Base-by-base conservation (phyloP, 2,888 invertebrate genomes). In the Drosophila pegasa region DNA sequence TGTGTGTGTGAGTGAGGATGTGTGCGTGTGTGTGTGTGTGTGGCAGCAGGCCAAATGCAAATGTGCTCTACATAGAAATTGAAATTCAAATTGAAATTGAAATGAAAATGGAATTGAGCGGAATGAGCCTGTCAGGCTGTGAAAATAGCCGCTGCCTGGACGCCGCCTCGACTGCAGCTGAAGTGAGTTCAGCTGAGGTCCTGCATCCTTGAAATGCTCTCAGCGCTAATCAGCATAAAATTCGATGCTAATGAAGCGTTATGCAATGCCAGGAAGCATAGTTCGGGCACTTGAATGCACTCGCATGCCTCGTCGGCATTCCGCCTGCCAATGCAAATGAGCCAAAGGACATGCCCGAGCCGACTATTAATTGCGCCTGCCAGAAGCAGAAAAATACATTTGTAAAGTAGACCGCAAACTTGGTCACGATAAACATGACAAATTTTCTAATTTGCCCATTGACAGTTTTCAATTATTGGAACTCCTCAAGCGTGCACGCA, bases 381-480 rank as follows among this genome's bases (percentile, higher is more conserved):
- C 52, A 38, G 27, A 3, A 14, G 22, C 60, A 71, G 37, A 60
- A 48, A 59, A 50, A 48, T 41, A 47, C 37, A 20, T 33, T 33
- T 41, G 54, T 31, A 48, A 45, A 37, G 27, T 45, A 41, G 56
- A 71, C 80, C 81, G 64, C 77, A 73, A 73, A 70, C 54, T 70
- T 72, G 69, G 70, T 69, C 76, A 73, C 70, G 70, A 75, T 64
- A 74, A 76, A 87, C 87, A 87, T 87, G 75, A 86, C 82, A 81
- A 88, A 88, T 87, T 88, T 63, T 55, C 57, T 78, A 82, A 87
- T 87, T 85, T 89, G 72, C 80, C 66, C 72, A 89, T 85, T 89
- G 86, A 87, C 88, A 87, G 88, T 89, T 87, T 87, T 87, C 88
- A 87, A 87, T 87, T 87, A 87, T 69, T 70, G 80, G 60, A 89